Evolutionary conservation across 2,888 invertebrate genomes (phyloP).

Genomic region (Pardosa pseudoannulata): DNA sequence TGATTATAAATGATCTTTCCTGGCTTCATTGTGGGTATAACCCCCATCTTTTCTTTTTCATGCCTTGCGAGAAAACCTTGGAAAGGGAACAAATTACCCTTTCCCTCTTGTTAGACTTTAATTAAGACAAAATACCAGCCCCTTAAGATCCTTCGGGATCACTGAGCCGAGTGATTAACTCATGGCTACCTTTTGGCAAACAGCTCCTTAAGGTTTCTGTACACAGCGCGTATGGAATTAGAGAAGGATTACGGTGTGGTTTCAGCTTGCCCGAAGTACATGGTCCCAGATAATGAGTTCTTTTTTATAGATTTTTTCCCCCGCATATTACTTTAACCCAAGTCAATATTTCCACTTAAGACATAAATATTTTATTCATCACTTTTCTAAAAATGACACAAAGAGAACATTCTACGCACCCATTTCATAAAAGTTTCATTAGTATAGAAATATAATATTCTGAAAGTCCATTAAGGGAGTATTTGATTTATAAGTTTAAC

Average conservation of each 20-base stretch:
- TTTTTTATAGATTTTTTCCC: not conserved
- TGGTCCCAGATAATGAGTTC: constrained; percentile 14
- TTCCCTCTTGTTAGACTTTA: constrained; percentile 42
- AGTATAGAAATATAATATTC: not conserved
- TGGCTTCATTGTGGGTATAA: constrained; percentile 20
- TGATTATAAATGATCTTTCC: not conserved
- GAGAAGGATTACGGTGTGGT: constrained; percentile 4
- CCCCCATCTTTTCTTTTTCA: constrained; percentile 30
- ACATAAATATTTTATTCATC: too few species aligned
- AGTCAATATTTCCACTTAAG: too few species aligned
- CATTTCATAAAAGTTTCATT: not conserved
- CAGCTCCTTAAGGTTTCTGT: constrained; percentile 35
- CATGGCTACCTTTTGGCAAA: constrained; percentile 46
- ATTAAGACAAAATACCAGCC: constrained; percentile 63
- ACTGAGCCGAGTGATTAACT: constrained; percentile 61
- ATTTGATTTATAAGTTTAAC: not conserved
- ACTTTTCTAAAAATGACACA: too few species aligned
- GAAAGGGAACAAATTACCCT: constrained; percentile 33
- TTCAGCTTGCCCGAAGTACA: constrained; percentile 21
- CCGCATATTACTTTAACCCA: not conserved
- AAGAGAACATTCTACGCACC: too few species aligned
- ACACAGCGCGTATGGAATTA: constrained; percentile 25
- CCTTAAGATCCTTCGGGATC: constrained; percentile 54
- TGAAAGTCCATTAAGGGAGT: not conserved
- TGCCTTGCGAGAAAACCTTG: constrained; percentile 18